Percentiles rank a stretch among this genome's conserved stretches.
These are phyloP conservation scores for Blera fallax DNA, from an alignment of 2,888 invertebrate species.

Conservation along the genomic window DNA sequence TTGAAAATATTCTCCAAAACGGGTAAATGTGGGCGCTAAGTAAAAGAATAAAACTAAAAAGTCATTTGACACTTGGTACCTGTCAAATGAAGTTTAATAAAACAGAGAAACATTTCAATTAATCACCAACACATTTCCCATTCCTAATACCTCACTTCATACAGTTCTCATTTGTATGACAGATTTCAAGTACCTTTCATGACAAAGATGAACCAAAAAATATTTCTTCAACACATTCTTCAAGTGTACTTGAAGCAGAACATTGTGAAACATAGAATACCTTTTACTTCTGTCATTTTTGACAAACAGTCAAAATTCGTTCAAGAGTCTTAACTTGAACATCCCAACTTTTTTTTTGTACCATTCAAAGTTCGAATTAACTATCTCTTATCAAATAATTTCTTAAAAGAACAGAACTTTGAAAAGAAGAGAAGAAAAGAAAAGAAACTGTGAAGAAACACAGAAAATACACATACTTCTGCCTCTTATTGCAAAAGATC, in stretches of 20 bases:
- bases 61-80: too few relatives aligned
- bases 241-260: background rate
- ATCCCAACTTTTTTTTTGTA: background rate
- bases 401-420: background rate
- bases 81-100: too few relatives aligned
- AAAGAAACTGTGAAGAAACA: background rate
- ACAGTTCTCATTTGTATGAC: background rate
- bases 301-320: conserved; percentile 16
- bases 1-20: too few relatives aligned
- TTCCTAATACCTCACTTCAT: background rate
- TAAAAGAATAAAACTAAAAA: too few relatives aligned
- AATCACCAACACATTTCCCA: background rate
- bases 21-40: too few relatives aligned
- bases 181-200: background rate
- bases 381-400: background rate
- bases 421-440: background rate
- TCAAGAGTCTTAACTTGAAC: background rate
- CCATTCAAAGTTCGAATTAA: background rate
- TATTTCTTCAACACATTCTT: background rate
- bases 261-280: background rate
- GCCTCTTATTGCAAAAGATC: conserved; percentile 39
- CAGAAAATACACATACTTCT: conserved; percentile 5
- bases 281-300: conserved; percentile 30
- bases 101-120: conserved; percentile 3
- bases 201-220: background rate